Evolutionary conservation across 2,113 vertebrate species (phyloP), one percentile per base, ranked within the genome.

Genomic region (Theropithecus gelada): DNA sequence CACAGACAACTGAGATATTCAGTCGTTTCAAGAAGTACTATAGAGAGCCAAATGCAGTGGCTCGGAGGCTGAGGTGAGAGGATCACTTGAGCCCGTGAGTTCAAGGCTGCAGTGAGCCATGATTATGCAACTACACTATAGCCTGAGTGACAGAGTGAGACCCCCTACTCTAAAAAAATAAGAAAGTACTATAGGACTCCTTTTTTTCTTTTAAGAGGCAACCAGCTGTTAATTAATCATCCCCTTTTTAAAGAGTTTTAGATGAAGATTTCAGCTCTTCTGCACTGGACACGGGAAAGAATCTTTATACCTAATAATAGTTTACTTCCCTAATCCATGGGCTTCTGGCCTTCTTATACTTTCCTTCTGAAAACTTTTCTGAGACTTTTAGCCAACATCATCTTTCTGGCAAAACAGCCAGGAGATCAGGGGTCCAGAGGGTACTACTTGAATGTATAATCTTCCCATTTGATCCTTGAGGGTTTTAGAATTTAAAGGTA

Each of bases 341-440:
- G 91, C 55, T 32, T 88, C 90, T 96, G n/a, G 50, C 68, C 43
- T 80, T 35, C 32, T 95, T 88, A 3, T 45, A 14, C 48, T 90
- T 96, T 91, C 68, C 68, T 86, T 79, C 11, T 70, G 45, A 90
- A 87, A 92, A 57, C 43, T 73, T 84, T 86, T 48, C 79, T 93
- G 52, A 91, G 8, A 68, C 82, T 91, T 96, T 79, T 91, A 35
- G 32, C 66, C 14, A 50, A 4, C 25, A 4, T 75, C 61, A 81
- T 94, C 4, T 55, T 94, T 96, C 43, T 52, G 38, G 70, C 57
- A 88, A 88, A 95, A 66, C 52, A 70, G 10, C 27, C n/a, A 94
- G 43, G 45, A 95, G 40, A 35, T 82, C 64, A 35, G 50, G n/a
- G 61, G 30, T 87, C 52, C 25, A 90, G 38, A 32, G n/a, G 59